phyloP scores from a whole-genome alignment of 2,797 vertebrate genomes.

The Ctenosaura bakeri region DNA sequence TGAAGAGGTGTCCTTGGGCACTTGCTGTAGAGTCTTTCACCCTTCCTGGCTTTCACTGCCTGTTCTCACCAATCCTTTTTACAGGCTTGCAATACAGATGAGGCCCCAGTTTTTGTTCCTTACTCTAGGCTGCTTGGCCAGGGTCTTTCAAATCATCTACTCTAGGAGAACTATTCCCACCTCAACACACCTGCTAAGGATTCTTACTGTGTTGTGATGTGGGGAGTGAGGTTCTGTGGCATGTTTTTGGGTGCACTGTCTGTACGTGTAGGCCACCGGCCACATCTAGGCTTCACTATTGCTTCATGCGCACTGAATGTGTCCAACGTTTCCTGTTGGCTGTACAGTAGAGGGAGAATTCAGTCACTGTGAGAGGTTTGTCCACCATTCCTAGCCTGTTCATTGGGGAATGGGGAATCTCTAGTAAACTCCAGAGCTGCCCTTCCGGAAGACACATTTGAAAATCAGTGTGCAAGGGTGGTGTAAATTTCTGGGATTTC shows the following conservation, averaged over 20 bases:
- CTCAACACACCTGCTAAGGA: background rate
- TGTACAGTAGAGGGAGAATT: background rate
- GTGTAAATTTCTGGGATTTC: slow-evolving; percentile 12
- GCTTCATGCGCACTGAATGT: background rate
- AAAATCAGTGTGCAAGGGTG: background rate
- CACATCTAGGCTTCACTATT: background rate
- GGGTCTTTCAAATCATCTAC: background rate
- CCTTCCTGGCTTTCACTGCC: background rate
- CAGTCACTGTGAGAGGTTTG: background rate
- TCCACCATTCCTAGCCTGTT: too few relatives aligned
- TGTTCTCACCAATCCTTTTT: background rate
- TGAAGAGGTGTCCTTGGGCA: background rate
- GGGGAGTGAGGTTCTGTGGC: background rate
- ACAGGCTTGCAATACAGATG: background rate
- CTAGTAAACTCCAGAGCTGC: background rate
- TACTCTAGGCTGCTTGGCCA: background rate
- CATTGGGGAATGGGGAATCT: background rate
- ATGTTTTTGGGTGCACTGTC: background rate
- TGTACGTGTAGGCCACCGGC: background rate
- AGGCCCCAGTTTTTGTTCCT: background rate
- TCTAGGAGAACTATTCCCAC: background rate
- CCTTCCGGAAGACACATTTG: background rate
- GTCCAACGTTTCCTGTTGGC: background rate
- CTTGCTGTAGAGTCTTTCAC: background rate
- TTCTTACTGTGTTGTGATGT: background rate